Percentiles rank a stretch among this genome's conserved stretches.
Evolutionary conservation across 2,888 invertebrate genomes (phyloP).

Genomic region (Drosophila recens): DNA sequence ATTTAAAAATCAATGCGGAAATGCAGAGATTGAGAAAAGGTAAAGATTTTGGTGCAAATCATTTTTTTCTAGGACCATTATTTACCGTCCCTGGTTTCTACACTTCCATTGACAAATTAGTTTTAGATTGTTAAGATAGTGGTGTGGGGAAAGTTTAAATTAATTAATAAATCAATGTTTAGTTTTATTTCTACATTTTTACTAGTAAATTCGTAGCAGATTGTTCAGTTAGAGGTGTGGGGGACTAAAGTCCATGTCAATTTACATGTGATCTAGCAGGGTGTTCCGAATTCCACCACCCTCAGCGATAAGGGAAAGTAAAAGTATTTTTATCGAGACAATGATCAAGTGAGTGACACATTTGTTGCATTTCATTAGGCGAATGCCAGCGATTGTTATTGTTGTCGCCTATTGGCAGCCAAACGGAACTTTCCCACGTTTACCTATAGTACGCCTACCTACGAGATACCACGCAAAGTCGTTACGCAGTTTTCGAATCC

Average conservation of each 20-base stretch:
- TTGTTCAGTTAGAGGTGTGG: not conserved
- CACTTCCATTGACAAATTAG: too few relatives aligned
- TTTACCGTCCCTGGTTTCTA: too few relatives aligned
- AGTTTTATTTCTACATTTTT: not conserved
- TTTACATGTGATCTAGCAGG: constrained; percentile 6
- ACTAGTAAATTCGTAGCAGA: not conserved
- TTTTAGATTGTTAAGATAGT: too few relatives aligned
- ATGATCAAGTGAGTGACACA: constrained; percentile 52
- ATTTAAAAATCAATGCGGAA: too few relatives aligned
- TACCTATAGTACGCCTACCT: constrained; percentile 42
- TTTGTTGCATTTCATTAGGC: constrained; percentile 76
- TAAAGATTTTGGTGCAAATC: too few relatives aligned
- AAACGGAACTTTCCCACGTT: constrained; percentile 68
- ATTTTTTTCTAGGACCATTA: too few relatives aligned
- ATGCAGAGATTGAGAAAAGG: too few relatives aligned
- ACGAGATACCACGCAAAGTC: constrained; percentile 53
- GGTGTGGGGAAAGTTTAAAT: too few relatives aligned
- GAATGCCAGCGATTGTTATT: constrained; percentile 45
- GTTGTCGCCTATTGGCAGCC: constrained; percentile 55
- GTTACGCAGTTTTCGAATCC: constrained; percentile 25
- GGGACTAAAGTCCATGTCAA: not conserved
- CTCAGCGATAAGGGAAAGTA: constrained; percentile 16
- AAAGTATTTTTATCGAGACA: constrained; percentile 39
- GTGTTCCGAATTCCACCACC: constrained; percentile 47
- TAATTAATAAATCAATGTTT: not conserved